Percentiles rank a stretch among this genome's conserved stretches.
These are phyloP conservation scores for Ivindomyrus marchei DNA, from an alignment of 2,113 vertebrate genomes.

Conservation along the genomic window DNA sequence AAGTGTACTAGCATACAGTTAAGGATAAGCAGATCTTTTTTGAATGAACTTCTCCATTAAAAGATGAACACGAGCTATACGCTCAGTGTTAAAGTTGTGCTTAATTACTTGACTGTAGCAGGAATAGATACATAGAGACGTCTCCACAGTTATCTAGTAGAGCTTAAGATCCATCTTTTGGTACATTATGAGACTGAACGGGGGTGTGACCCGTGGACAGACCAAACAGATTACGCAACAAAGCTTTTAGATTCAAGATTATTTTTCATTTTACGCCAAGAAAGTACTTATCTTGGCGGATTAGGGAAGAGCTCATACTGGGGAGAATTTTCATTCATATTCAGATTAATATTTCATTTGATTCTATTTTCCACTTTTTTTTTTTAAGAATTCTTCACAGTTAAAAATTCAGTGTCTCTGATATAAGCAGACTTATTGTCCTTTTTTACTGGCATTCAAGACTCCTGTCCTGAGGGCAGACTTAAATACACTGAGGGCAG, in stretches of 20 bases:
- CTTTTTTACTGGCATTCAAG: neutral
- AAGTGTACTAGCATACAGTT: neutral
- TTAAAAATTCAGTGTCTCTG: slow-evolving; percentile 9
- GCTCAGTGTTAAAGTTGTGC: neutral
- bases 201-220: neutral
- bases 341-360: slow-evolving; percentile 5
- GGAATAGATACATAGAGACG: neutral
- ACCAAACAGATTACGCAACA: neutral
- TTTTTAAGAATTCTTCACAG: neutral
- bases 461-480: neutral
- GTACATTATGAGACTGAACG: neutral
- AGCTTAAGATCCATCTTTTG: neutral
- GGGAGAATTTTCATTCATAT: neutral
- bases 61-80: neutral
- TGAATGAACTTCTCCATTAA: neutral
- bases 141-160: neutral
- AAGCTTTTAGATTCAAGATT: slow-evolving; percentile 2
- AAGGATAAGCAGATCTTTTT: neutral
- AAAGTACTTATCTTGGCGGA: slow-evolving; percentile 1
- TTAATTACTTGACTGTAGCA: neutral
- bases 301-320: no score
- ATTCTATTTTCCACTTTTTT: neutral
- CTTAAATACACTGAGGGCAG: neutral
- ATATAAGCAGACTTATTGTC: neutral
- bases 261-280: neutral